Conservation (phyloP, 2,888 invertebrate species). For the Lamellibrachia satsuma region DNA sequence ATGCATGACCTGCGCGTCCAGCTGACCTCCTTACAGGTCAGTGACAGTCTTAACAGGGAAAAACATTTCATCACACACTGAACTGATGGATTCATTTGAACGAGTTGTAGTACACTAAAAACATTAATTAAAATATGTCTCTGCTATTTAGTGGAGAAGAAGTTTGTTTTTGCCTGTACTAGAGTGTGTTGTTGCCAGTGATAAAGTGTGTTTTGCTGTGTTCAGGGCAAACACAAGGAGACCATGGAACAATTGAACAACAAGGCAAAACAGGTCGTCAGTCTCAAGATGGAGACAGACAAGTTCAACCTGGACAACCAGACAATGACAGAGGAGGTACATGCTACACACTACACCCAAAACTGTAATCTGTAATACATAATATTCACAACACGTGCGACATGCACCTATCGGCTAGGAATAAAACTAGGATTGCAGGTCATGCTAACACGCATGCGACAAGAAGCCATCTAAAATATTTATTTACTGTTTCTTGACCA, state of each 20-base stretch:
- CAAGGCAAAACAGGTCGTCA: conserved; percentile 56
- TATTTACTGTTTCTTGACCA: background rate
- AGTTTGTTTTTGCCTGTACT: background rate
- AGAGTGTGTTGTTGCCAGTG: background rate
- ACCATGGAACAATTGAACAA: conserved; percentile 61
- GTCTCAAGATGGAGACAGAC: conserved; percentile 57
- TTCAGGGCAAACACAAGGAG: conserved; percentile 61
- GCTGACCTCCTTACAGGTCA: conserved; percentile 53
- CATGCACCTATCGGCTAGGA: too few relatives aligned
- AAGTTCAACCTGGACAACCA: conserved; percentile 57
- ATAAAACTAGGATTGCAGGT: too few relatives aligned
- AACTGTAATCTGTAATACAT: too few relatives aligned
- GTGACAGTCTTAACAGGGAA: background rate
- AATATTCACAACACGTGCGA: too few relatives aligned
- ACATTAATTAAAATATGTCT: background rate
- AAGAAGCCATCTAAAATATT: too few relatives aligned
- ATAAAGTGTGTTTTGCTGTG: background rate
- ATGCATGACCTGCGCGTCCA: conserved; percentile 60
- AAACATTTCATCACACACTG: background rate
- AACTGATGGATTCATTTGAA: background rate
- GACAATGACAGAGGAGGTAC: conserved; percentile 59
- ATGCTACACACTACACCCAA: background rate
- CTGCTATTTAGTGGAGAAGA: background rate
- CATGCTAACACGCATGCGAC: too few relatives aligned
- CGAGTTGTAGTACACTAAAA: background rate